A percentile compares a stretch with the other conserved stretches of the same genome.
Evolutionary conservation across 2,797 vertebrate species (phyloP).

Genomic region (Enteromius treurensis): DNA sequence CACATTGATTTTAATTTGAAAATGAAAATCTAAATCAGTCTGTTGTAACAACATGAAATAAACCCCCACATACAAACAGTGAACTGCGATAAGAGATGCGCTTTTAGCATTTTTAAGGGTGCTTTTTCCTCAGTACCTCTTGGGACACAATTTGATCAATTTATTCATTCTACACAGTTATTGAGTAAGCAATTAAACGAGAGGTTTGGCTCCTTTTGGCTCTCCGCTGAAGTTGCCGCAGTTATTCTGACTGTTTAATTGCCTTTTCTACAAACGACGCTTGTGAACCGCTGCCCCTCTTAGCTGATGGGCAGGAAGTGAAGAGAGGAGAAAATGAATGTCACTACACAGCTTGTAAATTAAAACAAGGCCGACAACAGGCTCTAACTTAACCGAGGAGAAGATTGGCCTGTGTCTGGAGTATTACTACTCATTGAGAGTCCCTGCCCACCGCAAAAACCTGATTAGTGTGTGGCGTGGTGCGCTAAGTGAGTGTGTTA

Average conservation of each 20-base stretch:
- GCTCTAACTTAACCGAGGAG: conserved; percentile 42
- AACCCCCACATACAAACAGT: conserved; percentile 59
- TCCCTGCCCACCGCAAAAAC: conserved; percentile 32
- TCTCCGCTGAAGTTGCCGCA: conserved; percentile 57
- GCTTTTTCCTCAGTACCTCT: conserved; percentile 49
- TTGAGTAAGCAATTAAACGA: conserved; percentile 73
- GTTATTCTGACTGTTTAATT: conserved; percentile 71
- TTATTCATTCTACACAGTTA: conserved; percentile 74
- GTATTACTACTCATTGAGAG: conserved; percentile 46
- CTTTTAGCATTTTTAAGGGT: conserved; percentile 60
- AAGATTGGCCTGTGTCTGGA: conserved; percentile 48
- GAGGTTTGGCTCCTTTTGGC: conserved; percentile 61
- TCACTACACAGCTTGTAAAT: conserved; percentile 71
- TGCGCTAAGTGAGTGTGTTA: conserved; percentile 38
- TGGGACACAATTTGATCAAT: conserved; percentile 74
- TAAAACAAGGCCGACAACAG: conserved; percentile 61
- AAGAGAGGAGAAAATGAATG: conserved; percentile 79
- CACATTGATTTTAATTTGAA: conserved; percentile 8
- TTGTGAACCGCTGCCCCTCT: conserved; percentile 76
- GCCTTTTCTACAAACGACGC: conserved; percentile 72
- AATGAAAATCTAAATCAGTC: neutral
- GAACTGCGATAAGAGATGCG: conserved; percentile 71
- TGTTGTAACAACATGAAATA: conserved; percentile 25
- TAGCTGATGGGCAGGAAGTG: conserved; percentile 79
- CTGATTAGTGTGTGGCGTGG: conserved; percentile 42